Evolutionary conservation across 2,888 invertebrate genomes (phyloP).

Genomic region (Himalopsyche kuldschensis): DNA sequence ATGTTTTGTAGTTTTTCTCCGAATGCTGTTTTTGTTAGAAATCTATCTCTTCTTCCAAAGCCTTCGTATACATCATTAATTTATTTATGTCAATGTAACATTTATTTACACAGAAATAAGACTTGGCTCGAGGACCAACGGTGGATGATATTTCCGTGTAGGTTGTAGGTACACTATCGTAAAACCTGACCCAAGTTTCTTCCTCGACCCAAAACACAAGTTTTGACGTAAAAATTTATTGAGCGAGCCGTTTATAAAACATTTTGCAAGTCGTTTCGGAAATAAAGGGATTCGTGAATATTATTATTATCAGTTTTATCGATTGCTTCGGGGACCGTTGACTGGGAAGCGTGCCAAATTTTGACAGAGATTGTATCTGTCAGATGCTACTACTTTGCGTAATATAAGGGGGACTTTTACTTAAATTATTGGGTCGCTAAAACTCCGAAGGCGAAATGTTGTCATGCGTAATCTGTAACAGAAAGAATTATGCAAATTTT

Average conservation of each 20-base stretch:
- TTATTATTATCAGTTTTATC: background rate
- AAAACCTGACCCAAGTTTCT: background rate
- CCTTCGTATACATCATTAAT: too few relatives aligned
- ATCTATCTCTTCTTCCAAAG: too few relatives aligned
- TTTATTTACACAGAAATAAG: too few relatives aligned
- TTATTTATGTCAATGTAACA: too few relatives aligned
- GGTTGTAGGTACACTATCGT: background rate
- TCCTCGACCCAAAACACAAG: background rate
- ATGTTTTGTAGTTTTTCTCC: too few relatives aligned
- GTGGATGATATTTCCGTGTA: background rate
- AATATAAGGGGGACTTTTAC: background rate
- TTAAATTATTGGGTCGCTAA: background rate
- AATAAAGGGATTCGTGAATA: background rate
- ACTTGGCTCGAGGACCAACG: background rate
- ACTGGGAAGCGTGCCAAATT: background rate
- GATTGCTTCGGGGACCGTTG: background rate
- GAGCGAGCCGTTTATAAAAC: background rate
- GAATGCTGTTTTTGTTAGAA: too few relatives aligned
- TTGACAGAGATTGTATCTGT: background rate
- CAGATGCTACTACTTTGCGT: background rate
- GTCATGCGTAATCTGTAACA: background rate
- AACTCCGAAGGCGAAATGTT: background rate
- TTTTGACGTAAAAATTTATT: background rate
- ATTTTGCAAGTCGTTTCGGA: background rate
- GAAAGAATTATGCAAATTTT: background rate